phyloP scores from a whole-genome alignment of 2,888 invertebrate genomes.

The Diarsia mendica region DNA sequence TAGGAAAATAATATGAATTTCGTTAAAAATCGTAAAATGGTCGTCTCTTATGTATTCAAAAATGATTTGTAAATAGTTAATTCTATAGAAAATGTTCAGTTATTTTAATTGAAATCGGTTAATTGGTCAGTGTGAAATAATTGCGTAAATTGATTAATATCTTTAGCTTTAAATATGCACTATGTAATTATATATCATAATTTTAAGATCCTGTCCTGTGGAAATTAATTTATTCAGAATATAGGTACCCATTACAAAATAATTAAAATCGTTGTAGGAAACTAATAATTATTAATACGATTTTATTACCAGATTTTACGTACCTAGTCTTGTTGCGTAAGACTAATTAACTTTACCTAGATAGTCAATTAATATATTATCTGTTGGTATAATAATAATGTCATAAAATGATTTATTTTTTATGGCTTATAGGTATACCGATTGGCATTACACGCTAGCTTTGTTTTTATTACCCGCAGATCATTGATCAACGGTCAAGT shows the following conservation, averaged over 20 bases:
- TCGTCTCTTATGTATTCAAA: not conserved
- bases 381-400: not conserved
- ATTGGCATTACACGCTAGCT: not conserved
- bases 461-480: slow-evolving; percentile 2
- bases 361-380: too few relatives aligned
- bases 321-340: slow-evolving; percentile 22
- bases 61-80: not conserved
- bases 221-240: slow-evolving; percentile 7
- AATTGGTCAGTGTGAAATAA: not conserved
- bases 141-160: slow-evolving; percentile 1
- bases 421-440: not conserved
- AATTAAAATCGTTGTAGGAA: slow-evolving; percentile 5
- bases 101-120: not conserved
- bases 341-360: slow-evolving; percentile 12
- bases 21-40: too few relatives aligned
- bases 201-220: not conserved
- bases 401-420: not conserved
- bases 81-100: not conserved
- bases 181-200: not conserved
- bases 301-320: slow-evolving; percentile 14
- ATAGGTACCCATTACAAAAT: not conserved
- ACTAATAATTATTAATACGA: slow-evolving; percentile 5
- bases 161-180: not conserved
- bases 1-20: too few relatives aligned
- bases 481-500: slow-evolving; percentile 14